Evolutionary conservation across 2,113 vertebrate genomes (phyloP), one percentile per base, ranked within the genome.

Genomic region (Eurypyga helias): DNA sequence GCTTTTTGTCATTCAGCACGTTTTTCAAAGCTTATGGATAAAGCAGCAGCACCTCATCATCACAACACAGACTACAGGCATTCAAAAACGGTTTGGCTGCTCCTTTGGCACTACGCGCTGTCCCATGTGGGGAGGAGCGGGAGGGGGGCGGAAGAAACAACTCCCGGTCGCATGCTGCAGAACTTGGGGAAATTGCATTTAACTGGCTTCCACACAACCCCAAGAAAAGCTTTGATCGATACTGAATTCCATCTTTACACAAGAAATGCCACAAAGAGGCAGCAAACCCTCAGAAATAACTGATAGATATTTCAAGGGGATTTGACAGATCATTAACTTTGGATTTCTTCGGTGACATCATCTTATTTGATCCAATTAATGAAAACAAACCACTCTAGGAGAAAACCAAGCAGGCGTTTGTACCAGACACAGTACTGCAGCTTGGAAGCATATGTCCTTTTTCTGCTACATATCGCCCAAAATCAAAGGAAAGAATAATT

Each of bases 211-310:
- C 69, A 65, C 61, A 82, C 48, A 67, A 48, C 55, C 65, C 77
- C 67, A 89, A 78, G 51, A 41, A 91, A 87, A 73, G 43, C 77
- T 93, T 69, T 65, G 48, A 90, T 90, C 36, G 18, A 84, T 70
- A 90, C 33, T 61, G 88, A 89, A 71, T 48, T 87, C 77, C 65
- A 76, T 87, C 82, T 96, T 95, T 82, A 85, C 77, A 85, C 36
- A 87, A 80, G 83, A 91, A 92, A 97, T 93, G 49, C 94, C 95
- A 96, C 92, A 91, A 96, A 96, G 96, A 97, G 95, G 96, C 96
- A 97, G 89, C 91, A 95, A 92, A 89, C 24, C 49, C 58, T 87
- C 73, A 87, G 81, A 95, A 94, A 91, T 83, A 95, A 95, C 79
- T 94, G 89, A 94, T 16, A 89, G 70, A 29, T 71, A 36, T 89